phyloP scores from a whole-genome alignment of 2,113 vertebrate species.

The Microcebus griseorufus region DNA sequence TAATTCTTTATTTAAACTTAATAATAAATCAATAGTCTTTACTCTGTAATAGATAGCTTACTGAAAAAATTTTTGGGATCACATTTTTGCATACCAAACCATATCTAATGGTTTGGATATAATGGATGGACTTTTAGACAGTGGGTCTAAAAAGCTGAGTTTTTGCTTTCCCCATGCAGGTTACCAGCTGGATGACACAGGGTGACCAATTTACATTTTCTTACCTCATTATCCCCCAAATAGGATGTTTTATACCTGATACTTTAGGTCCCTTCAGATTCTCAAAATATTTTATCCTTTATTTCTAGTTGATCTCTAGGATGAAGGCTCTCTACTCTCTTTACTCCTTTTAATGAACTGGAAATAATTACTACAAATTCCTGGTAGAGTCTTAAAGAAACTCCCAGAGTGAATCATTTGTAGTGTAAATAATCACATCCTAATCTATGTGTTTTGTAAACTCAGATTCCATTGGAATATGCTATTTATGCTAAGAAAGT shows the following conservation, averaged over 20 bases:
- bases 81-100: not conserved
- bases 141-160: not conserved
- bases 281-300: not conserved
- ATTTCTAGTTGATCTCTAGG: not conserved
- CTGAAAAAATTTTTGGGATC: not conserved
- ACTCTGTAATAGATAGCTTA: not conserved
- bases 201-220: not conserved
- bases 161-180: not conserved
- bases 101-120: not conserved
- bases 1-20: not conserved
- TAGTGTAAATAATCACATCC: not conserved
- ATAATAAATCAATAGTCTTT: not conserved
- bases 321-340: not conserved
- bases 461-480: not conserved
- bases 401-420: conserved; percentile 39
- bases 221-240: not conserved
- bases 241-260: not conserved
- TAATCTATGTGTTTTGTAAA: conserved; percentile 60
- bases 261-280: not conserved
- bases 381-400: conserved; percentile 23
- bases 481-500: conserved; percentile 18
- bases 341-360: conserved; percentile 27
- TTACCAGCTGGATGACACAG: not conserved
- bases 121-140: not conserved
- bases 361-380: conserved; percentile 53